Conservation (phyloP, 2,113 vertebrate species). For the Apodemus speciosus region DNA sequence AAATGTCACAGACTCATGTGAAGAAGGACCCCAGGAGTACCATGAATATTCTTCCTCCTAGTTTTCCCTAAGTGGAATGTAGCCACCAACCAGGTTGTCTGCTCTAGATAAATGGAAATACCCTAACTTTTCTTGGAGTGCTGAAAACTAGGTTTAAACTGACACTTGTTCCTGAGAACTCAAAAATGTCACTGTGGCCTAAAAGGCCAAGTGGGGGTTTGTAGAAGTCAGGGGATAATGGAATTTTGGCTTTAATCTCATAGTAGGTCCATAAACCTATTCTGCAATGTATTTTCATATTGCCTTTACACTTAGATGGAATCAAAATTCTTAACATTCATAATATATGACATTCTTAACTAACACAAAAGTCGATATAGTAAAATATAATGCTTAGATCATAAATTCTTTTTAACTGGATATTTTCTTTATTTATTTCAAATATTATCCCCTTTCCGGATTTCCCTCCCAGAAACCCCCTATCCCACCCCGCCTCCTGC, state of each 20-base stretch:
- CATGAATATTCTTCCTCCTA: conserved; percentile 37
- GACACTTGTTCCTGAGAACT: not conserved
- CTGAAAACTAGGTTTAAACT: not conserved
- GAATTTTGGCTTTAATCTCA: conserved; percentile 3
- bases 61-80: not conserved
- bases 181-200: conserved; percentile 44
- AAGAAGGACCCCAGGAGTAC: not conserved
- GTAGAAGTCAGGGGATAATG: not conserved
- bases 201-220: not conserved
- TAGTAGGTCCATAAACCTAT: not conserved
- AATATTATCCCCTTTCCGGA: no score
- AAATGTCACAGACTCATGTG: not conserved
- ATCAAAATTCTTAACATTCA: not conserved
- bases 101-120: conserved; percentile 37
- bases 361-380: not conserved
- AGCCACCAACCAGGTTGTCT: not conserved
- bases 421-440: no score
- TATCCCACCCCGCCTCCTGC: no score
- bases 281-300: not conserved
- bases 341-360: not conserved
- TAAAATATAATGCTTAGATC: not conserved
- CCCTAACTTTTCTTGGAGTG: conserved; percentile 39
- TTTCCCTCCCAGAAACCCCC: no score
- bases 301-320: not conserved
- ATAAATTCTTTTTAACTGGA: not conserved